Evolutionary conservation across 2,113 vertebrate species (phyloP).

Genomic region (Halichoerus grypus): DNA sequence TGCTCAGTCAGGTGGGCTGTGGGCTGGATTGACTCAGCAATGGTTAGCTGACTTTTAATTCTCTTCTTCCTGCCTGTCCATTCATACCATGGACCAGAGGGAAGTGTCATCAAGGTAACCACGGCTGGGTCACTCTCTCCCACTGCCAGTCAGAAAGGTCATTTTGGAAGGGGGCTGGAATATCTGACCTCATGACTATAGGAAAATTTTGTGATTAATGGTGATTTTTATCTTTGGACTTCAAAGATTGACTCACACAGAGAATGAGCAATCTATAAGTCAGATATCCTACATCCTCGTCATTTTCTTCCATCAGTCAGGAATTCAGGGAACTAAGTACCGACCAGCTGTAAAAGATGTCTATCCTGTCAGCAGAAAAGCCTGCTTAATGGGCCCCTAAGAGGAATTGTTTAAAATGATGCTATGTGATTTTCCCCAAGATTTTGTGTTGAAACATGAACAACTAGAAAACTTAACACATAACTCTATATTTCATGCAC

Average conservation of each 20-base stretch:
- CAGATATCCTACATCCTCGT: slow-evolving; percentile 48
- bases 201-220: slow-evolving; percentile 67
- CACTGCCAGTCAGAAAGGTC: neutral
- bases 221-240: slow-evolving; percentile 79
- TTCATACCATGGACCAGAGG: neutral
- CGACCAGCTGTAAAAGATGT: slow-evolving; percentile 33
- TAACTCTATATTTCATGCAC: neutral
- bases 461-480: slow-evolving; percentile 2
- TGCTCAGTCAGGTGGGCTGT: neutral
- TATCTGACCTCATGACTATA: slow-evolving; percentile 25
- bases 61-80: neutral
- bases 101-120: slow-evolving; percentile 60
- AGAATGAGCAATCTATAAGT: slow-evolving; percentile 65
- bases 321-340: slow-evolving; percentile 24
- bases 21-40: slow-evolving; percentile 23
- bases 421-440: neutral
- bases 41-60: neutral
- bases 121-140: neutral
- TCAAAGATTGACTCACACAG: slow-evolving; percentile 68
- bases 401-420: slow-evolving; percentile 33
- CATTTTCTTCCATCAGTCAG: slow-evolving; percentile 14
- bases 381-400: neutral
- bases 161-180: neutral
- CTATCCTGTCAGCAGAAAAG: neutral
- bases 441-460: slow-evolving; percentile 5